Conservation (phyloP, 2,113 vertebrate genomes). For the Oncorhynchus tshawytscha region DNA sequence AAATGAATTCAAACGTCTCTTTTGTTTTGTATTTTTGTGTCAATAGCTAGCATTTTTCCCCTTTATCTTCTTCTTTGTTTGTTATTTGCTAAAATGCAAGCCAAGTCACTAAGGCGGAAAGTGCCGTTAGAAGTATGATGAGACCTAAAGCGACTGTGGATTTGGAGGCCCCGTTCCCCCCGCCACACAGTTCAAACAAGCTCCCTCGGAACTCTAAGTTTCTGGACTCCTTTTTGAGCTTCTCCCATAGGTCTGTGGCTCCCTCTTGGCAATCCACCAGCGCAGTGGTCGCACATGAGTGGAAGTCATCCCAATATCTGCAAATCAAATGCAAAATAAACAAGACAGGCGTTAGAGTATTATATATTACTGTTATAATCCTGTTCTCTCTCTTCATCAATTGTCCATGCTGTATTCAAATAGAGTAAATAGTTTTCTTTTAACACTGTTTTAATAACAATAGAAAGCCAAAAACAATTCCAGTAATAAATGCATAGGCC, state of each 20-base stretch:
- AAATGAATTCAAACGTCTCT: constrained; percentile 48
- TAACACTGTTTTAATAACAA: background rate
- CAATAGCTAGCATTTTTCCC: constrained; percentile 54
- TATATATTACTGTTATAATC: background rate
- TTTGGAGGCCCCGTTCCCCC: constrained; percentile 77
- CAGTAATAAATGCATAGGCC: no score
- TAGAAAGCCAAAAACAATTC: background rate
- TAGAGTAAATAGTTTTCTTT: background rate
- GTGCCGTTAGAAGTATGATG: constrained; percentile 76
- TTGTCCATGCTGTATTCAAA: background rate
- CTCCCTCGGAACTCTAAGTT: constrained; percentile 95
- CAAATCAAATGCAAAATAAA: constrained; percentile 1
- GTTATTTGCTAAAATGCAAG: constrained; percentile 81
- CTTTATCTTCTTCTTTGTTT: constrained; percentile 66
- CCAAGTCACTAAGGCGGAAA: constrained; percentile 85
- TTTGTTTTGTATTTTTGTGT: constrained; percentile 29
- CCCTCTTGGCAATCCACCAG: constrained; percentile 98
- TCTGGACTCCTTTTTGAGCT: constrained; percentile 94
- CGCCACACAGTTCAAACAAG: constrained; percentile 95
- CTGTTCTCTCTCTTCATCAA: background rate
- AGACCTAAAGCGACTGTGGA: constrained; percentile 62
- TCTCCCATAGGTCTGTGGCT: constrained; percentile 95
- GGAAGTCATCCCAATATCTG: constrained; percentile 98
- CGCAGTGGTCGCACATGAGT: constrained; percentile 91
- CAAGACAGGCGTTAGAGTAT: background rate